Percentiles rank a stretch among this genome's conserved stretches.
These are phyloP conservation scores for Strix occidentalis DNA, from an alignment of 2,797 vertebrate species.

Conservation along the genomic window DNA sequence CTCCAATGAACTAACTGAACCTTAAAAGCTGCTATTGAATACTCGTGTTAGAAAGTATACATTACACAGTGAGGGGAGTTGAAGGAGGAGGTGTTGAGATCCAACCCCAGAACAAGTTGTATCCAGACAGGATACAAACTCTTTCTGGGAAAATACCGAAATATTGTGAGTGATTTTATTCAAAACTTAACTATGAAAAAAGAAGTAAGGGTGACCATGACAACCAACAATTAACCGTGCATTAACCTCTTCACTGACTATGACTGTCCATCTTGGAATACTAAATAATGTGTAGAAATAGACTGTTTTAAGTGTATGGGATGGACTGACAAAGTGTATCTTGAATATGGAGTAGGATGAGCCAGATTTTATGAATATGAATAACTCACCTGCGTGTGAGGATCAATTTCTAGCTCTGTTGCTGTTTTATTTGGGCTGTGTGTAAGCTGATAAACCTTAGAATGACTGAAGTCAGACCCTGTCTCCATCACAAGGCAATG, in stretches of 20 bases:
- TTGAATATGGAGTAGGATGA: not conserved
- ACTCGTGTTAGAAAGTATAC: not conserved
- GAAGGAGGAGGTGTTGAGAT: not conserved
- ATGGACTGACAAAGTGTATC: not conserved
- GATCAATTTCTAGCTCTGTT: not conserved
- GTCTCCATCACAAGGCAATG: not conserved
- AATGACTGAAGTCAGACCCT: not conserved
- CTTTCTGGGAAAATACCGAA: not conserved
- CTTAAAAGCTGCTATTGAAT: conserved; percentile 37
- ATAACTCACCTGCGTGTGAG: not conserved
- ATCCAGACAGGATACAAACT: not conserved
- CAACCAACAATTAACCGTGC: not conserved
- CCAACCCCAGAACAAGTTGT: not conserved
- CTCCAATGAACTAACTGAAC: conserved; percentile 27
- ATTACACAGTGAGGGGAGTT: not conserved
- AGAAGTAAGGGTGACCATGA: not conserved
- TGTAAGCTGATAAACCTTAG: not conserved
- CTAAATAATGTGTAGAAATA: not conserved
- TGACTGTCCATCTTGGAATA: not conserved
- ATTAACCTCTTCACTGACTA: not conserved
- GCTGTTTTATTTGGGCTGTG: not conserved
- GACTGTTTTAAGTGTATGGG: not conserved
- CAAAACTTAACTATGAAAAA: not conserved
- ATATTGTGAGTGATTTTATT: not conserved
- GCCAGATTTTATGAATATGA: not conserved